Conservation (phyloP, 2,888 invertebrate species). For the Cryptosula pallasiana region DNA sequence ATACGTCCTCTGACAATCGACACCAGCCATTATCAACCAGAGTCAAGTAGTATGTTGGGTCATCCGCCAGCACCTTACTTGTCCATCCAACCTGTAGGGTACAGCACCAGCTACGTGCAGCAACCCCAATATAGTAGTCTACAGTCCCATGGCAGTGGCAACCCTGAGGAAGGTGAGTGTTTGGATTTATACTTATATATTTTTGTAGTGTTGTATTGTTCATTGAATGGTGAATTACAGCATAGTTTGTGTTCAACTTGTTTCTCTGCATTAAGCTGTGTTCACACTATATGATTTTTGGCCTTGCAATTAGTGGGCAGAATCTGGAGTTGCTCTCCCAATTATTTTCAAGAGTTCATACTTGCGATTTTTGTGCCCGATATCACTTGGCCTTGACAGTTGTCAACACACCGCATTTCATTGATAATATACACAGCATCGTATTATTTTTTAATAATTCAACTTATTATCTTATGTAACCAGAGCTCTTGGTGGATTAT, state of each 20-base stretch:
- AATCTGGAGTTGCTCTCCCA: too few species aligned
- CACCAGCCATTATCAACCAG: slow-evolving; percentile 19
- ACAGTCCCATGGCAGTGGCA: background rate
- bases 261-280: too few species aligned
- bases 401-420: too few species aligned
- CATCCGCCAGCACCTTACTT: background rate
- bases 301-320: too few species aligned
- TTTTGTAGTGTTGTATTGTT: background rate
- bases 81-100: background rate
- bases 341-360: too few species aligned
- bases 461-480: too few species aligned
- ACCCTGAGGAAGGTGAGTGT: slow-evolving; percentile 15
- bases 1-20: background rate
- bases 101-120: background rate
- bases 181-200: background rate
- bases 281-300: too few species aligned
- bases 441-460: too few species aligned
- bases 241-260: background rate
- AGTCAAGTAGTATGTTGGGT: background rate
- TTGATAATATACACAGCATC: too few species aligned
- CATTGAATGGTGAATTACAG: background rate
- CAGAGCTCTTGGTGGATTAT: too few species aligned
- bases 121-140: background rate
- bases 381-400: too few species aligned
- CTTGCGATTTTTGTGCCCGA: too few species aligned